Base-by-base conservation (phyloP, 2,113 vertebrate species). In the Zosterops lateralis region DNA sequence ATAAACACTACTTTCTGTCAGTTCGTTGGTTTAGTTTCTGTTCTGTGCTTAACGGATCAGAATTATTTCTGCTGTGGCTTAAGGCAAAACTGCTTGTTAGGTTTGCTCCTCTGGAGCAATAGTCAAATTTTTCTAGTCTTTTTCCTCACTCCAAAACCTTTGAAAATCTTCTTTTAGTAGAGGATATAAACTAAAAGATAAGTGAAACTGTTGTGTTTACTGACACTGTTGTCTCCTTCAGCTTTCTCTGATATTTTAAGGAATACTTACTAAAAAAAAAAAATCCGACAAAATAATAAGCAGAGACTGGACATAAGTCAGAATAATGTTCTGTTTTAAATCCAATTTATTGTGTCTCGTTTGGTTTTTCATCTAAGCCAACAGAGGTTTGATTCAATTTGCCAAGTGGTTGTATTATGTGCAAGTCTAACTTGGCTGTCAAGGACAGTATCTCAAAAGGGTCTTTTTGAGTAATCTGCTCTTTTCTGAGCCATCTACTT, bases 401-500 rank as follows among this genome's bases (percentile, higher is more conserved):
- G 68, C 32, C 61, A 67, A 87, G 68, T 71, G 47, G 66, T 45
- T 80, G 3, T 40, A 25, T 64, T 80, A 73, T 81, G 22, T 54
- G 7, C 51, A 76, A 93, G 77, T 87, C 92, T 95, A 24, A 64
- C 61, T 84, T 75, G 38, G 26, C 62, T 90, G 65, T 89, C 67
- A 81, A 90, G 75, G 70, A 44, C 10, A 29, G 9, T 36, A 47
- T 82, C 75, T 82, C 62, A 73, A 7, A 92, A 79, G 20, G 24
- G 36, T 73, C 36, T 71, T 86, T 91, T 45, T 81, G 40, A 87
- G 74, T 67, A 87, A 87, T 75, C 78, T 87, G 44, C 21, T 96
- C 64, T 68, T 95, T 96, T 72, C 90, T 91, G 50, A 84, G 74
- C 72, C 34, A n/a, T 61, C 70, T 91, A 77, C 31, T 65, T 92